A percentile compares a stretch with the other conserved stretches of the same genome.
These are phyloP conservation scores for Drosophila dunni DNA, from an alignment of 1,140 invertebrate genomes.

Conservation along the genomic window DNA sequence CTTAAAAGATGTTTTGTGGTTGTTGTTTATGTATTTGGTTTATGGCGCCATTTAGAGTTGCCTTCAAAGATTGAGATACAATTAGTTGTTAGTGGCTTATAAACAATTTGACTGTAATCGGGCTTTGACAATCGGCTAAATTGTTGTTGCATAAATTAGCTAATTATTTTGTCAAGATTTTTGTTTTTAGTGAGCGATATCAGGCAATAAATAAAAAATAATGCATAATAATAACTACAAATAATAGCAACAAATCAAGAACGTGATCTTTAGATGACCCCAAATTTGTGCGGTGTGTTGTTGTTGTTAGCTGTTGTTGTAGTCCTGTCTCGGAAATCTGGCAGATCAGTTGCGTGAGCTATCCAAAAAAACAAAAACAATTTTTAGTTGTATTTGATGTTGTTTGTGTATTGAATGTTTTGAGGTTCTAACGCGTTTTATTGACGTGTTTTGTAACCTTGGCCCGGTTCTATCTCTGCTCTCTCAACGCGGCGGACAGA, in stretches of 20 bases:
- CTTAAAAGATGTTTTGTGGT: slow-evolving; percentile 13
- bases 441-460: slow-evolving; percentile 84
- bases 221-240: slow-evolving; percentile 53
- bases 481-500: slow-evolving; percentile 41
- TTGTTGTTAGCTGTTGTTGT: slow-evolving; percentile 13
- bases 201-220: slow-evolving; percentile 28
- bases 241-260: slow-evolving; percentile 55
- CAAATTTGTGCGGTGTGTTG: slow-evolving; percentile 26
- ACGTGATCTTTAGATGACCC: slow-evolving; percentile 68
- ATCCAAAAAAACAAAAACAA: slow-evolving; percentile 32
- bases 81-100: neutral
- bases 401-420: slow-evolving; percentile 31
- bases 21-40: too few species aligned
- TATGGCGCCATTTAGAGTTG: neutral
- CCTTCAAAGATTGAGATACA: slow-evolving; percentile 31
- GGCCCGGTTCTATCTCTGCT: slow-evolving; percentile 74
- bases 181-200: slow-evolving; percentile 56
- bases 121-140: slow-evolving; percentile 17
- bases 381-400: slow-evolving; percentile 39
- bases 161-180: slow-evolving; percentile 76
- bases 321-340: slow-evolving; percentile 47
- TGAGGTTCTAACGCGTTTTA: slow-evolving; percentile 71
- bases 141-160: slow-evolving; percentile 71
- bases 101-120: slow-evolving; percentile 1
- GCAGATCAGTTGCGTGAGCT: slow-evolving; percentile 34